phyloP scores from a whole-genome alignment of 2,113 vertebrate species.

The Nycticorax nycticorax region DNA sequence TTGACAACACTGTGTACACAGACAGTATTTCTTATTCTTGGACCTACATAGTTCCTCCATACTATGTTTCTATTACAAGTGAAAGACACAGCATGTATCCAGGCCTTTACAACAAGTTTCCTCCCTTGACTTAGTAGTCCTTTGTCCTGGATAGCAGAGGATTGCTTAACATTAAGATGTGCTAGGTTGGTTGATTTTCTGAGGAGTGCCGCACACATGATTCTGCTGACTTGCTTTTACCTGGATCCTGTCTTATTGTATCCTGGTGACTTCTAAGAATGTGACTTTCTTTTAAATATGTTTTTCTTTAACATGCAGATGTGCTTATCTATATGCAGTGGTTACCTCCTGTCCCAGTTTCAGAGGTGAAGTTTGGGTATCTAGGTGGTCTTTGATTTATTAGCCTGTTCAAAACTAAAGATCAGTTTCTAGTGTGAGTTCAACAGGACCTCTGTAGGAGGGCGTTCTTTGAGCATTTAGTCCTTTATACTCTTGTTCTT shows the following conservation, averaged over 20 bases:
- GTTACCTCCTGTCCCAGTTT: background rate
- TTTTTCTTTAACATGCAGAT: background rate
- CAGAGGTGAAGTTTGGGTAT: background rate
- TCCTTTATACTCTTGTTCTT: background rate
- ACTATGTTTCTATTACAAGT: background rate
- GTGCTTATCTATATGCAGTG: background rate
- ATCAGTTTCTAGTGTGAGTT: background rate
- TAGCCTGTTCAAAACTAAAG: background rate
- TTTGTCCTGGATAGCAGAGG: background rate
- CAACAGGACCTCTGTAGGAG: background rate
- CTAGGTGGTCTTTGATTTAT: background rate
- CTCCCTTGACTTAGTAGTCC: background rate
- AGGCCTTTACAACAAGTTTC: background rate
- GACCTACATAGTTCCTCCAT: background rate
- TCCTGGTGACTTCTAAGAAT: background rate
- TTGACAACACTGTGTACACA: background rate
- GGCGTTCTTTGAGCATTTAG: background rate
- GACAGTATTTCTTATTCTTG: background rate
- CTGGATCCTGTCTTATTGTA: background rate
- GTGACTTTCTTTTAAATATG: background rate
- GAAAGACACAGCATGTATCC: background rate
- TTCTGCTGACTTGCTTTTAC: background rate
- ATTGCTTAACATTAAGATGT: background rate
- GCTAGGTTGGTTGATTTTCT: background rate
- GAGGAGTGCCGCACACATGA: background rate